phyloP scores from a whole-genome alignment of 2,888 invertebrate species.

The Seira sanloemensis region DNA sequence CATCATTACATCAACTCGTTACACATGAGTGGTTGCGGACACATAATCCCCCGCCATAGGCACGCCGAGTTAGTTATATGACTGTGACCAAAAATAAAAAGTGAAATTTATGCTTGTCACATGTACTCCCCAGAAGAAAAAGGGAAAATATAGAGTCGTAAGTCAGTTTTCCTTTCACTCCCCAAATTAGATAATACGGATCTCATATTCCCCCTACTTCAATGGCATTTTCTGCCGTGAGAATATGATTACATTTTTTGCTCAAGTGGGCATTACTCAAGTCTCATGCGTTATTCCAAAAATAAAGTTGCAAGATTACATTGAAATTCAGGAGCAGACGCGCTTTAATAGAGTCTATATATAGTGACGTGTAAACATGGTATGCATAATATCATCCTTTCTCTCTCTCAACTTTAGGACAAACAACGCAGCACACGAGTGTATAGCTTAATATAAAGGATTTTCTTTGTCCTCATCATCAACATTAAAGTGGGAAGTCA shows the following conservation, averaged over 20 bases:
- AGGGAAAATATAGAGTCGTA: not conserved
- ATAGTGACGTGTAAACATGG: not conserved
- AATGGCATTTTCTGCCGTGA: not conserved
- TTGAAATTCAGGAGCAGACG: conserved; percentile 62
- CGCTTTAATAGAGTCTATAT: conserved; percentile 5
- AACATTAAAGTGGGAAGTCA: too few species aligned
- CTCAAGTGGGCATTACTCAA: not conserved
- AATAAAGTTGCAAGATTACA: conserved; percentile 35
- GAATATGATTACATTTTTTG: not conserved
- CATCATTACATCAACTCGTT: not conserved
- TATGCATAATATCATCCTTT: not conserved
- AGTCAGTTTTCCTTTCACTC: not conserved
- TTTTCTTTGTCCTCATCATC: too few species aligned
- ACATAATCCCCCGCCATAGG: not conserved
- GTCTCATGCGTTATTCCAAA: not conserved
- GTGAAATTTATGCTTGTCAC: conserved; percentile 24
- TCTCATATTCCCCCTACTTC: not conserved
- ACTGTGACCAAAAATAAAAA: not conserved
- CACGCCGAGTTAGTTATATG: conserved; percentile 15
- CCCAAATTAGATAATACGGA: not conserved
- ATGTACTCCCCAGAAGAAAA: not conserved
- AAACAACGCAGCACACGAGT: too few species aligned
- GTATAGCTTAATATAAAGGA: too few species aligned
- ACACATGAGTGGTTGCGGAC: not conserved
- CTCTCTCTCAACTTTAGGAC: conserved; percentile 13